A percentile compares a stretch with the other conserved stretches of the same genome.
Evolutionary conservation across 2,797 vertebrate species (phyloP).

Genomic region (Lateolabrax maculatus): DNA sequence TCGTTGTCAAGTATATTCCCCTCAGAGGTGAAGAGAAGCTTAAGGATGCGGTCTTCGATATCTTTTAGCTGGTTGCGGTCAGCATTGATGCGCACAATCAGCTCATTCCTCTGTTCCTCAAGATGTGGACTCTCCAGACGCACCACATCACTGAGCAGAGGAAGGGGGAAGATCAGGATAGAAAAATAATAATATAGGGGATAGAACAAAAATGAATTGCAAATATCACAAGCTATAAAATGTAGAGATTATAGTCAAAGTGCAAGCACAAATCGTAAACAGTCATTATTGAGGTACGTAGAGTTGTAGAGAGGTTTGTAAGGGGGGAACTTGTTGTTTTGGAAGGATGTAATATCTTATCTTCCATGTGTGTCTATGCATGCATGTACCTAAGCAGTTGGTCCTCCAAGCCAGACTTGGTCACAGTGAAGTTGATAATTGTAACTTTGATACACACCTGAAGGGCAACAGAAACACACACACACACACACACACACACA

Average conservation of each 20-base stretch:
- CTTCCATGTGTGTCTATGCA: background rate
- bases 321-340: background rate
- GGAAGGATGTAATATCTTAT: no score
- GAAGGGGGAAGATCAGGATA: background rate
- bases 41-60: conserved; percentile 89
- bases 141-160: conserved; percentile 83
- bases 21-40: conserved; percentile 88
- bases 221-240: background rate
- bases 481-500: background rate
- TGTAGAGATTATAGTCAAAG: background rate
- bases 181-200: background rate
- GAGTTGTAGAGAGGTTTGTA: background rate
- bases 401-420: conserved; percentile 91
- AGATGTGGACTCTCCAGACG: conserved; percentile 88
- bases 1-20: conserved; percentile 90
- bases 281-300: background rate
- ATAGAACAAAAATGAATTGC: background rate
- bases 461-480: conserved; percentile 20
- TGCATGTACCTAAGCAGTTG: conserved; percentile 90
- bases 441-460: conserved; percentile 95
- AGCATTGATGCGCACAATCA: conserved; percentile 86
- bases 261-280: background rate
- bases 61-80: conserved; percentile 89
- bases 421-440: conserved; percentile 94
- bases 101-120: conserved; percentile 88